Evolutionary conservation across 2,113 vertebrate genomes (phyloP).

Genomic region (Polyodon spathula): DNA sequence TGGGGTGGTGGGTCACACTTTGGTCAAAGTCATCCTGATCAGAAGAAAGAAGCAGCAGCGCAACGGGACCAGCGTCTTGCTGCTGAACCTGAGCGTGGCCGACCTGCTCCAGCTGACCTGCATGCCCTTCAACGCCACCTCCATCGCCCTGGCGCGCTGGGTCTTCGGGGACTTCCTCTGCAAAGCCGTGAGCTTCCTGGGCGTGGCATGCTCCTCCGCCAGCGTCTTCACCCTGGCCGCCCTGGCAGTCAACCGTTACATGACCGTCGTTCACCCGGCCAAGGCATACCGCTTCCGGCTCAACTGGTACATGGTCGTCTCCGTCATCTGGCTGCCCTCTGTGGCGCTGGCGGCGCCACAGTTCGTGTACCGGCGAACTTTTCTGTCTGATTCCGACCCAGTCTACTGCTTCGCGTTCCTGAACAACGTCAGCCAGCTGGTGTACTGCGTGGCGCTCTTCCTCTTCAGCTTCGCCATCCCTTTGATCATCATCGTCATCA

Average conservation of each 20-base stretch:
- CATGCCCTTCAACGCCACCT: constrained; percentile 57
- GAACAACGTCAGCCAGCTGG: constrained; percentile 43
- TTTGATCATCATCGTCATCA: constrained; percentile 48
- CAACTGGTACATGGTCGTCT: constrained; percentile 26
- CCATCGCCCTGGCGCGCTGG: constrained; percentile 53
- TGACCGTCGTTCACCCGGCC: constrained; percentile 51
- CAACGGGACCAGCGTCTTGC: constrained; percentile 51
- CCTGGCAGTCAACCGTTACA: constrained; percentile 54
- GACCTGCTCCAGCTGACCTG: constrained; percentile 53
- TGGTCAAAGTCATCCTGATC: constrained; percentile 50
- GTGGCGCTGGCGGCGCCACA: constrained; percentile 51
- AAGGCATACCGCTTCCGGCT: constrained; percentile 42
- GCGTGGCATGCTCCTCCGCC: constrained; percentile 48
- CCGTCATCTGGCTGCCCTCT: constrained; percentile 49
- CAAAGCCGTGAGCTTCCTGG: constrained; percentile 57
- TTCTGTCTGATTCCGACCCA: constrained; percentile 18
- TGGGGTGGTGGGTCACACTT: constrained; percentile 49
- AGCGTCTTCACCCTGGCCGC: constrained; percentile 56
- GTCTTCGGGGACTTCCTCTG: constrained; percentile 53
- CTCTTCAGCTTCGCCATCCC: constrained; percentile 52
- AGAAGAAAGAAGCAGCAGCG: constrained; percentile 26
- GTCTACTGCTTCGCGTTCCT: constrained; percentile 59
- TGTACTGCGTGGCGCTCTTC: constrained; percentile 55
- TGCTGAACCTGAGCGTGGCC: constrained; percentile 50
- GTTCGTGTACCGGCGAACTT: constrained; percentile 43